phyloP scores from a whole-genome alignment of 1,140 invertebrate genomes.

The Drosophila pallidifrons region DNA sequence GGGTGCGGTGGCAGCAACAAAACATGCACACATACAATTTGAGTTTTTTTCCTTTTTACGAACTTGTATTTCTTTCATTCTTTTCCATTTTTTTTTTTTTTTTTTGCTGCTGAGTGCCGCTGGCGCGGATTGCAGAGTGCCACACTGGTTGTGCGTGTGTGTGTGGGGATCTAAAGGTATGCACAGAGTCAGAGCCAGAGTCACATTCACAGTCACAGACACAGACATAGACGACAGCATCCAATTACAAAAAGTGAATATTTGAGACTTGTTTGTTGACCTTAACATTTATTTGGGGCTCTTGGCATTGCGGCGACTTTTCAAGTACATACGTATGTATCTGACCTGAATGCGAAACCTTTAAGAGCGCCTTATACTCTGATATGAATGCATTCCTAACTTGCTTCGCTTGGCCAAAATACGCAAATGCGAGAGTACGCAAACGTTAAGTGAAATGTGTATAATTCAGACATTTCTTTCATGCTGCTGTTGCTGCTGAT shows the following conservation, averaged over 20 bases:
- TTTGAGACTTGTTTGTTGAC: slow-evolving; percentile 68
- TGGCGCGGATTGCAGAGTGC: slow-evolving; percentile 22
- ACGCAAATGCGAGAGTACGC: no score
- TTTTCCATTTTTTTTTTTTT: slow-evolving; percentile 1
- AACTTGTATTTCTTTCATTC: slow-evolving; percentile 17
- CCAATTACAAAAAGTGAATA: slow-evolving; percentile 79
- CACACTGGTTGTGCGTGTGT: background rate
- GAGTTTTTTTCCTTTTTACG: slow-evolving; percentile 46
- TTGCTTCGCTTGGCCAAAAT: background rate
- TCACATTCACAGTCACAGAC: no score
- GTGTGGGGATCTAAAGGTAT: slow-evolving; percentile 55
- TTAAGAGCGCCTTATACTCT: slow-evolving; percentile 7
- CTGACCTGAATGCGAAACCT: slow-evolving; percentile 22
- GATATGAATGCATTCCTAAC: slow-evolving; percentile 12
- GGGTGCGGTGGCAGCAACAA: slow-evolving; percentile 28
- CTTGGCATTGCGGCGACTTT: slow-evolving; percentile 10
- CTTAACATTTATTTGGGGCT: slow-evolving; percentile 74
- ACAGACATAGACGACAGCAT: slow-evolving; percentile 60
- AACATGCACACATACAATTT: slow-evolving; percentile 47
- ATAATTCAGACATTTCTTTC: slow-evolving; percentile 45
- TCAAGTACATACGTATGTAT: background rate
- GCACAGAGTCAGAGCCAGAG: slow-evolving; percentile 33
- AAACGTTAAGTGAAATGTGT: slow-evolving; percentile 1
- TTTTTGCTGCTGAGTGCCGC: slow-evolving; percentile 14
- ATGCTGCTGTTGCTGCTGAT: slow-evolving; percentile 31